phyloP scores from a whole-genome alignment of 2,113 vertebrate genomes.

The Peromyscus polionotus region DNA sequence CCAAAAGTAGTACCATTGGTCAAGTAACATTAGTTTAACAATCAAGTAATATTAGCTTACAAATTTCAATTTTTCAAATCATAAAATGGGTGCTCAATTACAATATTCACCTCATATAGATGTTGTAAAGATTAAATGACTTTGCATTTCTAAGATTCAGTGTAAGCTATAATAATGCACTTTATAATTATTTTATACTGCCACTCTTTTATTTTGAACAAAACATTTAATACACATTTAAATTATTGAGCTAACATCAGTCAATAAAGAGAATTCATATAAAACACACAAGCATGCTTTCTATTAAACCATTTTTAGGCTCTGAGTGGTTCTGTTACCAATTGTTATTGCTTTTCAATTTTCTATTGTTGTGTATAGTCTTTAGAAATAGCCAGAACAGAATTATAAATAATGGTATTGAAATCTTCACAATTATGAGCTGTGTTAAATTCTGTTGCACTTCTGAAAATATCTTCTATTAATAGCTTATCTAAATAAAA shows the following conservation, averaged over 20 bases:
- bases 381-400: not conserved
- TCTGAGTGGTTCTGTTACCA: not conserved
- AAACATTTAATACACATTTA: not conserved
- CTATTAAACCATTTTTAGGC: not conserved
- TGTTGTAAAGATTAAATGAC: not conserved
- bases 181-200: not conserved
- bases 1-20: not conserved
- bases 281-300: not conserved
- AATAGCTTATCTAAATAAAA: slow-evolving; percentile 35
- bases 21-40: not conserved
- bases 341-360: not conserved
- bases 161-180: not conserved
- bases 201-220: not conserved
- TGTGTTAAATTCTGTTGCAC: not conserved
- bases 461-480: not conserved
- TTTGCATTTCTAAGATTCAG: not conserved
- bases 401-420: not conserved
- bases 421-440: not conserved
- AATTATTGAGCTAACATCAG: not conserved
- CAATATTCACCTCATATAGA: not conserved
- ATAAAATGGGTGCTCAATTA: not conserved
- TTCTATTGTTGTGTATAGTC: not conserved
- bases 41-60: not conserved
- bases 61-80: not conserved
- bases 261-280: not conserved